Evolutionary conservation across 1,140 invertebrate species (phyloP).

Genomic region (Stegodyphus mimosarum): DNA sequence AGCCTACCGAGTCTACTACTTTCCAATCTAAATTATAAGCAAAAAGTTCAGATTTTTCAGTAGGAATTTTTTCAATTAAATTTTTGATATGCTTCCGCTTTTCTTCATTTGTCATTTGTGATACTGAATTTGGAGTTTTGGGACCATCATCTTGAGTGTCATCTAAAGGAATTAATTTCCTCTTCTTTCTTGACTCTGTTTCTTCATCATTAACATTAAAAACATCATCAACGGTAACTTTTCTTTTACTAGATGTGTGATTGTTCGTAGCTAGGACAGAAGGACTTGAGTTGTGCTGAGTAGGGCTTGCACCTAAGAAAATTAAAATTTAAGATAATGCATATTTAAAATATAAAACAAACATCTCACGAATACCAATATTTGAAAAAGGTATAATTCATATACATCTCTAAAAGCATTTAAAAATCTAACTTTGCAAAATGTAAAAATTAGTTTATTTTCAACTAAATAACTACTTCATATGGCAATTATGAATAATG

Average conservation of each 20-base stretch:
- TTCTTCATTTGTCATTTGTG: conserved; percentile 76
- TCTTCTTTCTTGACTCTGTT: conserved; percentile 75
- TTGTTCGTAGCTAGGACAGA: conserved; percentile 25
- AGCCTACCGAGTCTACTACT: conserved; percentile 81
- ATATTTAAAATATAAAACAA: background rate
- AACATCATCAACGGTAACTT: conserved; percentile 86
- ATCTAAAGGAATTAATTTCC: conserved; percentile 84
- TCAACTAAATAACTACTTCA: too few relatives aligned
- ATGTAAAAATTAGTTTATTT: too few relatives aligned
- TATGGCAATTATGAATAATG: too few relatives aligned
- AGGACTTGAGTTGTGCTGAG: conserved; percentile 39
- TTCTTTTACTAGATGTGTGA: conserved; percentile 73
- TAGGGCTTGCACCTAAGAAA: conserved; percentile 49
- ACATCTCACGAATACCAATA: too few relatives aligned
- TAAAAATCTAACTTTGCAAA: too few relatives aligned
- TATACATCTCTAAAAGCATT: too few relatives aligned
- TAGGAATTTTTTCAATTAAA: conserved; percentile 98
- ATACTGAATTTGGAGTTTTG: conserved; percentile 15
- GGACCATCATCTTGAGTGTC: conserved; percentile 49
- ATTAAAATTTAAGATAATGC: conserved; percentile 1
- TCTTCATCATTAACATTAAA: conserved; percentile 92
- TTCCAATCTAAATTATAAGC: conserved; percentile 92
- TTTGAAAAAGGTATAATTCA: too few relatives aligned
- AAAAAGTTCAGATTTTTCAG: conserved; percentile 95
- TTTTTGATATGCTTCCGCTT: conserved; percentile 96